Conservation (phyloP, 2,888 invertebrate genomes). For the Hololepta plana region DNA sequence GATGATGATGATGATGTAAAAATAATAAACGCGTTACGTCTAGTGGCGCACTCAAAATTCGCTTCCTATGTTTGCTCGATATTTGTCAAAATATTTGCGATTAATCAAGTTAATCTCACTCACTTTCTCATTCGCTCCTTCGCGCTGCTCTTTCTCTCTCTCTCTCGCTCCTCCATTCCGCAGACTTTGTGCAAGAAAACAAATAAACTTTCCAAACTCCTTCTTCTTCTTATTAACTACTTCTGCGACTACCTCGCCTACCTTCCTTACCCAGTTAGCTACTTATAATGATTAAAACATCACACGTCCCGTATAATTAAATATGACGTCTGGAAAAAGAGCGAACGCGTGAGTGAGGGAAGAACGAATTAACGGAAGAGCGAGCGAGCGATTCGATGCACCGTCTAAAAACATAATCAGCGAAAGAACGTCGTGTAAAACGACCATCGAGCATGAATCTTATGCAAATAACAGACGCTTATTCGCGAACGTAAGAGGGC, state of each 20-base stretch:
- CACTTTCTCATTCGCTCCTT: conserved; percentile 3
- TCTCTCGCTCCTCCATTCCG: conserved; percentile 2
- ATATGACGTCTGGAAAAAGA: conserved; percentile 15
- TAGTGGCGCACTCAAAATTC: too few relatives aligned
- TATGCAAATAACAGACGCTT: conserved; percentile 10
- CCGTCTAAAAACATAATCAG: too few relatives aligned
- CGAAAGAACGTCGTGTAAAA: too few relatives aligned
- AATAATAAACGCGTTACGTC: too few relatives aligned
- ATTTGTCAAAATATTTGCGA: conserved; percentile 28
- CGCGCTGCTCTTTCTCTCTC: conserved; percentile 1
- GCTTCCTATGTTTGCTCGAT: conserved; percentile 11
- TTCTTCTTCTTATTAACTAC: too few relatives aligned
- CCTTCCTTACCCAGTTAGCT: conserved; percentile 15
- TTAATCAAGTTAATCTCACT: conserved; percentile 26
- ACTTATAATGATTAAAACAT: conserved; percentile 27
- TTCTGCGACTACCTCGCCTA: too few relatives aligned
- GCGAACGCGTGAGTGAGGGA: neutral
- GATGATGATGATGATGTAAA: too few relatives aligned
- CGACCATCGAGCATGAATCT: too few relatives aligned
- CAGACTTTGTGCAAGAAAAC: conserved; percentile 19
- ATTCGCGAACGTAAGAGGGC: conserved; percentile 12
- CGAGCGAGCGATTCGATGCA: conserved; percentile 2
- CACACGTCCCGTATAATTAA: conserved; percentile 24
- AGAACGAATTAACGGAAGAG: neutral
- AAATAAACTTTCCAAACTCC: conserved; percentile 22